Evolutionary conservation across 2,888 invertebrate genomes (phyloP).

Genomic region (Sarcophaga carnaria): DNA sequence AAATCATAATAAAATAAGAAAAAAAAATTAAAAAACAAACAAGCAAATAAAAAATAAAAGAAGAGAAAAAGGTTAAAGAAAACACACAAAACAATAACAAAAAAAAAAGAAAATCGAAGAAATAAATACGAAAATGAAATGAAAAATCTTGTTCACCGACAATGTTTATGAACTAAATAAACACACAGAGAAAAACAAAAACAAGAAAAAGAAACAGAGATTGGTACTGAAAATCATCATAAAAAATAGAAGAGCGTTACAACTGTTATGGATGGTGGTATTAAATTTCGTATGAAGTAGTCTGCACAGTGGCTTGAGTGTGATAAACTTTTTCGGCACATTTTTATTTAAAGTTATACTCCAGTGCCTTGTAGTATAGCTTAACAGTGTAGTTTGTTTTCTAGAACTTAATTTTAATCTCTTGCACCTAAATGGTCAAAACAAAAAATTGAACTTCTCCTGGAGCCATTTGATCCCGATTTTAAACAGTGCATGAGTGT

Average conservation of each 20-base stretch:
- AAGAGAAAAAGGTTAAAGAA: not conserved
- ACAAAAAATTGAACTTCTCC: no score
- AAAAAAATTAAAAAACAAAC: not conserved
- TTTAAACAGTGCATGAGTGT: no score
- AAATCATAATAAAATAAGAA: not conserved
- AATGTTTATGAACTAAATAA: no score
- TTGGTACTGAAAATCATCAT: not conserved
- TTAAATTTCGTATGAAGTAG: not conserved
- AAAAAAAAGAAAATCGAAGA: not conserved
- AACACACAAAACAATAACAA: not conserved
- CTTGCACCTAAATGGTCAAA: no score
- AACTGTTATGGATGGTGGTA: not conserved
- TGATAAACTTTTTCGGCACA: not conserved
- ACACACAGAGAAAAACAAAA: not conserved
- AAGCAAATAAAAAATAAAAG: not conserved
- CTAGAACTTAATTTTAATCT: no score
- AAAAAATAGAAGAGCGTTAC: not conserved
- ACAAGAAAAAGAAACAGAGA: not conserved
- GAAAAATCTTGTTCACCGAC: no score
- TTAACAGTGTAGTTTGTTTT: no score
- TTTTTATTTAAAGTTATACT: not conserved
- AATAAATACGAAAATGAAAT: not conserved
- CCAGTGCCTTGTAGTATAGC: no score
- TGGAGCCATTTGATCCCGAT: no score
- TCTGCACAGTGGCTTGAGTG: conserved; percentile 3